phyloP scores from a whole-genome alignment of 2,113 vertebrate genomes.

The Dolichallabes microphthalmus region DNA sequence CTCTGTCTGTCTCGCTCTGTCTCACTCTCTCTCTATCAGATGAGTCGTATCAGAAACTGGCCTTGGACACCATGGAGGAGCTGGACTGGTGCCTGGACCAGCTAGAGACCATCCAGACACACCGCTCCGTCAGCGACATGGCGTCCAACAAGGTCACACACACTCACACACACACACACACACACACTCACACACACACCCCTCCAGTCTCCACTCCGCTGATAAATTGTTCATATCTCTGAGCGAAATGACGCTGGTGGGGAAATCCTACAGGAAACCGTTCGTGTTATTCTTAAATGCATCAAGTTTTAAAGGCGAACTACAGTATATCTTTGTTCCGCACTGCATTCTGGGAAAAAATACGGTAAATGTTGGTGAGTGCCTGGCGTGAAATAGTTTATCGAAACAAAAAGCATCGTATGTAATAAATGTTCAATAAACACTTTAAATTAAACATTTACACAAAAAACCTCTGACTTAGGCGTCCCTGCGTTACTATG shows the following conservation, averaged over 20 bases:
- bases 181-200: background rate
- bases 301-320: background rate
- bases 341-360: background rate
- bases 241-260: background rate
- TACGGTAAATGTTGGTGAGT: background rate
- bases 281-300: background rate
- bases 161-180: background rate
- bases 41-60: slow-evolving; percentile 54
- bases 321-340: background rate
- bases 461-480: no score
- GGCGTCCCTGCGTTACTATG: background rate
- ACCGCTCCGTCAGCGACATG: slow-evolving; percentile 57
- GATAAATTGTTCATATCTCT: background rate
- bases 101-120: slow-evolving; percentile 57
- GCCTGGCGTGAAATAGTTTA: no score
- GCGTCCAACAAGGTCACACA: slow-evolving; percentile 53
- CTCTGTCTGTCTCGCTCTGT: background rate
- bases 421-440: background rate
- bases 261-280: background rate
- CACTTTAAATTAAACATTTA: no score
- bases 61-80: slow-evolving; percentile 55
- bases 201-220: no score
- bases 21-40: slow-evolving; percentile 24
- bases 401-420: background rate
- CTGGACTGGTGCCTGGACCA: slow-evolving; percentile 59